A percentile compares a stretch with the other conserved stretches of the same genome.
phyloP scores from a whole-genome alignment of 2,113 vertebrate species.

The Peucedramus taeniatus region DNA sequence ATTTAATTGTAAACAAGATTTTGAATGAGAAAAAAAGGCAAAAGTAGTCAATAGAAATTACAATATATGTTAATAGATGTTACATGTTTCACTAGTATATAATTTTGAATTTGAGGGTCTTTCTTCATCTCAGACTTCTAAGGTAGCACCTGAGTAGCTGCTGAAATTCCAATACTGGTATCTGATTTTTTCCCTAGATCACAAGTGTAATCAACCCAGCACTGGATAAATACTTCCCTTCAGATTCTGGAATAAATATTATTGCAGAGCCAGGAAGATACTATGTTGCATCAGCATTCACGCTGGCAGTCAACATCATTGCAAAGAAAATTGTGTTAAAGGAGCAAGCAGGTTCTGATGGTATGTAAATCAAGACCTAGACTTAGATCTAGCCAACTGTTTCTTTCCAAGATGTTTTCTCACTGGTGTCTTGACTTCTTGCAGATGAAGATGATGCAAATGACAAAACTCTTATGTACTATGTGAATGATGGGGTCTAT shows the following conservation, averaged over 20 bases:
- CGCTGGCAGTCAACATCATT: conserved; percentile 93
- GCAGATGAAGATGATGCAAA: conserved; percentile 86
- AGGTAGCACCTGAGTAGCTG: not conserved
- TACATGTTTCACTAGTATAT: not conserved
- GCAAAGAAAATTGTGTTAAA: conserved; percentile 92
- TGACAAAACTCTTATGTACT: conserved; percentile 94
- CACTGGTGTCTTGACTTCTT: not conserved
- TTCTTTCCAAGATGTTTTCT: not conserved
- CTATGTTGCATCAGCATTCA: conserved; percentile 95
- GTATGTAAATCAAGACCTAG: conserved; percentile 25
- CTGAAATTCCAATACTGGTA: not conserved
- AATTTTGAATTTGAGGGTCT: not conserved
- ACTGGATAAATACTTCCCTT: conserved; percentile 92
- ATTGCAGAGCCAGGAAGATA: conserved; percentile 96
- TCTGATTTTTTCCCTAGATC: conserved; percentile 72
- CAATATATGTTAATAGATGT: not conserved
- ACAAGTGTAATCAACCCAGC: conserved; percentile 89
- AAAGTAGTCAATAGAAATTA: not conserved
- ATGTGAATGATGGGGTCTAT: conserved; percentile 97
- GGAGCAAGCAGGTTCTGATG: conserved; percentile 84
- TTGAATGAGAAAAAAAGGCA: not conserved
- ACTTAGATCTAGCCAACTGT: not conserved
- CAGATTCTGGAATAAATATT: conserved; percentile 81
- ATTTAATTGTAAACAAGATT: not conserved
- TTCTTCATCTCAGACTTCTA: not conserved